Conservation (phyloP, 2,888 invertebrate genomes). For the Nasonovia ribisnigri region DNA sequence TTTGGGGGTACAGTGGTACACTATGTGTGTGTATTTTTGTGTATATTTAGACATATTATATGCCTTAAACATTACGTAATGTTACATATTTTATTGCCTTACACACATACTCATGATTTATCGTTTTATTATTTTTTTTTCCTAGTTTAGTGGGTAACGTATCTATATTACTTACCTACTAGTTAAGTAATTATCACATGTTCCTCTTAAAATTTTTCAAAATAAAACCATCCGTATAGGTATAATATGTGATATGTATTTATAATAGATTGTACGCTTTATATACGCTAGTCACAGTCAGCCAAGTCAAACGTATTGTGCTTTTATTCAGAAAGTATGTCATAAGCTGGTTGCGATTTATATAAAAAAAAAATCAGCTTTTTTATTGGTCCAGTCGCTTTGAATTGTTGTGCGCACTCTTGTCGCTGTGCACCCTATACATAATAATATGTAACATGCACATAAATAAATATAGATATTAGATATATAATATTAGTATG, state of each 20-base stretch:
- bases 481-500: too few relatives aligned
- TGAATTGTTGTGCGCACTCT: not conserved
- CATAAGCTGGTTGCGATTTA: not conserved
- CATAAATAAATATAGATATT: not conserved
- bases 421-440: not conserved
- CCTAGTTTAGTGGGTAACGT: not conserved
- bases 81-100: too few relatives aligned
- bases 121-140: not conserved
- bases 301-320: not conserved
- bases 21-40: not conserved
- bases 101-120: not conserved
- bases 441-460: too few relatives aligned
- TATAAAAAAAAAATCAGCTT: not conserved
- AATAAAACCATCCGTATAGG: not conserved
- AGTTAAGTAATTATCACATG: not conserved
- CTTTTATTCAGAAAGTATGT: not conserved
- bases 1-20: not conserved
- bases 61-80: too few relatives aligned
- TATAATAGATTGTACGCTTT: not conserved
- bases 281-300: not conserved
- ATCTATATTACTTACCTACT: not conserved
- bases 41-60: too few relatives aligned
- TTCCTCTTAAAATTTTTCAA: not conserved
- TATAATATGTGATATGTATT: not conserved
- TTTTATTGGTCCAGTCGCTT: not conserved